Evolutionary conservation across 2,797 vertebrate species (phyloP).

Genomic region (Spinus pinus): DNA sequence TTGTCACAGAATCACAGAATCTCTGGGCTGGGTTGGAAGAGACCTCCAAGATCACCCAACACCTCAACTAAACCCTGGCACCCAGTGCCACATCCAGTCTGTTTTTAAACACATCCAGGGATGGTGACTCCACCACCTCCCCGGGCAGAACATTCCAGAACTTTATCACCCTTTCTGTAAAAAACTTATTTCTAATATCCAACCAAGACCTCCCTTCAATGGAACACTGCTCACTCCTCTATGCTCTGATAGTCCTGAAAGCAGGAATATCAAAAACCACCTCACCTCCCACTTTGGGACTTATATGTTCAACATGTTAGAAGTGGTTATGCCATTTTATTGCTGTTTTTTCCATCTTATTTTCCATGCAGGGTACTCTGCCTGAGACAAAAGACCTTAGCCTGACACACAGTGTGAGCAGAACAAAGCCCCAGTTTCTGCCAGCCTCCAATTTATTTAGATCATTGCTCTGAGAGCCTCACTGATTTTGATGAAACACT

Average conservation of each 20-base stretch:
- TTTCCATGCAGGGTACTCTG: neutral
- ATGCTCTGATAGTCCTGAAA: neutral
- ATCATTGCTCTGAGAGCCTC: neutral
- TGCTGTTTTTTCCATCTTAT: neutral
- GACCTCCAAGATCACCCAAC: neutral
- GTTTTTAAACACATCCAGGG: neutral
- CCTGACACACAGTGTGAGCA: neutral
- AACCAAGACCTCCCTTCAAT: neutral
- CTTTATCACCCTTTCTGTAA: neutral
- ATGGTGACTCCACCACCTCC: neutral
- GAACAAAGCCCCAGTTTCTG: neutral
- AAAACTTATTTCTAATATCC: neutral
- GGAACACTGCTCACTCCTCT: neutral
- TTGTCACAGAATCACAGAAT: neutral
- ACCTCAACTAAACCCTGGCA: neutral
- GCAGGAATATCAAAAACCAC: too few relatives aligned
- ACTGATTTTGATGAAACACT: neutral
- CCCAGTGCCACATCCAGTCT: neutral
- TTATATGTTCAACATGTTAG: accelerated
- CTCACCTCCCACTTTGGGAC: neutral
- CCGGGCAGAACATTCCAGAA: neutral
- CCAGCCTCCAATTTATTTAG: neutral
- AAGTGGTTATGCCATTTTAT: neutral
- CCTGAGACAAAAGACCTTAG: neutral
- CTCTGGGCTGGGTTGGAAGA: neutral